Evolutionary conservation across 1,140 invertebrate species (phyloP).

Genomic region (Eupristina koningsbergeri): DNA sequence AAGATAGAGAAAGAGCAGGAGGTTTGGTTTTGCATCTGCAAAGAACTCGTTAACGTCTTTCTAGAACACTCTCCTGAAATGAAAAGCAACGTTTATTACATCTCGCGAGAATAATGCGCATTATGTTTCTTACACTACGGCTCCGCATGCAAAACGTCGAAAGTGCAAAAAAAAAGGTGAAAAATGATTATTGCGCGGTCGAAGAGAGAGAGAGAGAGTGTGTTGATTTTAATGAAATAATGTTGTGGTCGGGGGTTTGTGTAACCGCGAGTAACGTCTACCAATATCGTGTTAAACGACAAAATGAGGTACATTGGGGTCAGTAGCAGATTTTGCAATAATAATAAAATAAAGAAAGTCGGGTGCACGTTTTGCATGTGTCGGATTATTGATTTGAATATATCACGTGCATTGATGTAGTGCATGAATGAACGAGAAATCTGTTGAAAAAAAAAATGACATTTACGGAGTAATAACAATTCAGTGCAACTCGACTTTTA

Average conservation of each 20-base stretch:
- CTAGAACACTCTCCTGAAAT: no score
- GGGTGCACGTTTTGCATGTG: no score
- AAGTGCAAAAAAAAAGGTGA: not conserved
- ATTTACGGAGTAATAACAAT: not conserved
- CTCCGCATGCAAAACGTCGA: not conserved
- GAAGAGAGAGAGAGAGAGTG: no score
- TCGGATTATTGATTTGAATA: not conserved
- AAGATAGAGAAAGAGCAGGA: not conserved
- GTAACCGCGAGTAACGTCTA: no score
- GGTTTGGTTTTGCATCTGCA: not conserved
- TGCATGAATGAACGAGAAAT: no score
- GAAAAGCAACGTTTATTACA: constrained; percentile 18
- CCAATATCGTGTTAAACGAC: not conserved
- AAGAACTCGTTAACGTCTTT: constrained; percentile 13
- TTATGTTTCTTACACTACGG: not conserved
- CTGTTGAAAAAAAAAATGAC: no score
- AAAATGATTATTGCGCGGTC: no score
- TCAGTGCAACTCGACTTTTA: not conserved
- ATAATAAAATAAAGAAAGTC: no score
- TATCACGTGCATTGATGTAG: not conserved
- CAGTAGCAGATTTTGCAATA: no score
- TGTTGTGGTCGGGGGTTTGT: no score
- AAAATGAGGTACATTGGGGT: no score
- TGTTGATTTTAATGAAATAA: no score
- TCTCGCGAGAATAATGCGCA: not conserved